Percentiles rank a stretch among this genome's conserved stretches.
phyloP scores from a whole-genome alignment of 2,888 invertebrate species.

The Tetranychus piercei region DNA sequence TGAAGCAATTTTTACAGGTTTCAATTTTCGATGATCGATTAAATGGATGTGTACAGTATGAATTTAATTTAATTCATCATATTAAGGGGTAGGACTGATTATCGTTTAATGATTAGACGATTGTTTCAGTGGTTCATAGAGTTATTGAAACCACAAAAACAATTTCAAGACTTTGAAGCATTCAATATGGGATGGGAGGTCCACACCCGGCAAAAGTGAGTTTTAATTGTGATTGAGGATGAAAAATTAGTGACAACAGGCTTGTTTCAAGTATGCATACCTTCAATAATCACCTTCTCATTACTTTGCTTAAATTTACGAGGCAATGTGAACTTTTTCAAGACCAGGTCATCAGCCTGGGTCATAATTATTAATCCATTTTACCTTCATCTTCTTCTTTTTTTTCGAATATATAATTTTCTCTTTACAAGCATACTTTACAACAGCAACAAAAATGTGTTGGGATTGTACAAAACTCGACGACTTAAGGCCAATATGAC shows the following conservation, averaged over 20 bases:
- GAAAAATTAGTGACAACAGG: background rate
- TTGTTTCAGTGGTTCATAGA: no score
- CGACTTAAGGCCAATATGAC: background rate
- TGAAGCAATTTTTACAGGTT: background rate
- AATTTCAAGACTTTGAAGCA: background rate
- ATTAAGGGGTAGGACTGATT: no score
- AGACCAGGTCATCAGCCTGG: background rate
- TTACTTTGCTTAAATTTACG: background rate
- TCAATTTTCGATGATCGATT: background rate
- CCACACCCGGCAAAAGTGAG: background rate
- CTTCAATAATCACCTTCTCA: background rate
- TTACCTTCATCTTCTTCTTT: background rate
- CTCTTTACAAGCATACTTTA: no score
- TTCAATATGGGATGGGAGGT: background rate
- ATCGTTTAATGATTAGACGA: no score
- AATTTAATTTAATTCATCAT: background rate
- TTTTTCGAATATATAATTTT: background rate
- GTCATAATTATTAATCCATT: background rate
- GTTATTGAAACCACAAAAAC: no score
- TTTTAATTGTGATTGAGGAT: constrained; percentile 1
- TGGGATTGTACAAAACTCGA: no score
- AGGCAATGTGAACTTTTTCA: background rate
- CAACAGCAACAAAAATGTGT: no score
- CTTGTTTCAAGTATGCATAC: background rate
- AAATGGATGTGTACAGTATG: background rate